Percentiles rank a stretch among this genome's conserved stretches.
Evolutionary conservation across 1,140 invertebrate genomes (phyloP).

Genomic region (Agrypnia vestita): DNA sequence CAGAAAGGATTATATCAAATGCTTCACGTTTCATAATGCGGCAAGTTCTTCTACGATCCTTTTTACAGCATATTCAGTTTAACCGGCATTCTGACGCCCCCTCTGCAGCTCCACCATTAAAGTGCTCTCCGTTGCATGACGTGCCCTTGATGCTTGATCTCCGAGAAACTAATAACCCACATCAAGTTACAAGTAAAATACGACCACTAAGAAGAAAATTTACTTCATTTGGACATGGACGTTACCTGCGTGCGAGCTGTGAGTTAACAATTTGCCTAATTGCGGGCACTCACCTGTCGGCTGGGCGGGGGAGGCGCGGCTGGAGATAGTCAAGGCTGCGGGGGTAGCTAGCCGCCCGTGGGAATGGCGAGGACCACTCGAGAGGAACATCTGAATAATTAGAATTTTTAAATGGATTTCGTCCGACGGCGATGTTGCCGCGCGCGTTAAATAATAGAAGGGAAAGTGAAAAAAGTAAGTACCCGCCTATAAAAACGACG

Average conservation of each 20-base stretch:
- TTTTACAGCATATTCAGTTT: not conserved
- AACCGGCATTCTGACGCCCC: not conserved
- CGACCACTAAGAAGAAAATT: not conserved
- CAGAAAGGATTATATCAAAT: too few relatives aligned
- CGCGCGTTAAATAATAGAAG: not conserved
- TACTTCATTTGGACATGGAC: not conserved
- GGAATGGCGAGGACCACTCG: conserved; percentile 33
- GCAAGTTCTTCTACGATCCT: not conserved
- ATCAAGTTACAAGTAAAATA: conserved; percentile 9
- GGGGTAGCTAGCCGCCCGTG: conserved; percentile 30
- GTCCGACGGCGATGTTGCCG: not conserved
- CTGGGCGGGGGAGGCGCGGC: not conserved
- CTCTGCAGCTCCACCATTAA: conserved; percentile 8
- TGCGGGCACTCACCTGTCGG: conserved; percentile 13
- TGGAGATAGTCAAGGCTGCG: conserved; percentile 40
- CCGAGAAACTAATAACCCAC: not conserved
- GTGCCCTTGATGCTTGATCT: conserved; percentile 39
- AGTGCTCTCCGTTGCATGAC: conserved; percentile 44
- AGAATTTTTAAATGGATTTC: conserved; percentile 2
- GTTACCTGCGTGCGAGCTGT: not conserved
- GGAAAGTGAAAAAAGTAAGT: not conserved
- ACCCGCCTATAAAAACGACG: too few relatives aligned
- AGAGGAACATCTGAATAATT: conserved; percentile 28
- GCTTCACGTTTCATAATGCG: too few relatives aligned
- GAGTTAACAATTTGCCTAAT: not conserved